Evolutionary conservation across 2,888 invertebrate genomes (phyloP), one percentile per base, ranked within the genome.

Genomic region (Lomographa bimaculata): DNA sequence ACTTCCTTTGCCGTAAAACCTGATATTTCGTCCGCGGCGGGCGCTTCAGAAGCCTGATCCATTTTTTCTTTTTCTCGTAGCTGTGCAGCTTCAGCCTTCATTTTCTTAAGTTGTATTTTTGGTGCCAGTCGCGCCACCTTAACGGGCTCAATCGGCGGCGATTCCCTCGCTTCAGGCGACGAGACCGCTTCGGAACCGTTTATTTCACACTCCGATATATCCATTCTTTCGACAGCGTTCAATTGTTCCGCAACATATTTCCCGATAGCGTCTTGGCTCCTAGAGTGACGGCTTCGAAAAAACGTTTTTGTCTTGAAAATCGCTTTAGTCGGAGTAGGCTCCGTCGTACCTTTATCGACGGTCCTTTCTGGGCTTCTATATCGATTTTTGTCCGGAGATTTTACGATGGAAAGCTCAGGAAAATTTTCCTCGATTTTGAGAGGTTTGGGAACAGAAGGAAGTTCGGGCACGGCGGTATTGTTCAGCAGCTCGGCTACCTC

Each of bases 401-500:
- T 87, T 54, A 75, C 79, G 41, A 86, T 64, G 35, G 86, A 78
- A 62, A 77, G 83, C 67, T 91, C 90, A 60, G 91, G 91, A 79
- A 91, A 84, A 82, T 91, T 91, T 76, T 90, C 90, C 70, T 91
- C 90, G 0, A 87, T 79, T 61, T 84, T 84, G 23, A 91, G 72
- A 11, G 80, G 67, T 50, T 90, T 83, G 4, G 91, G 91, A 2
- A 90, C 76, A 7, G 89, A 79, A 0, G 91, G 91, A 40, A 93
- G 57, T 39, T 90, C 89, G 0, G 93, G 92, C 6, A 92, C 84
- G 7, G 80, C 73, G 0, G 93, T 93, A 59, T 91, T 90, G 52
- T 91, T 91, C 33, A 94, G 81, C 27, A 94, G 67, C 55, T 90
- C 91, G 20, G 92, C 91, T 24, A 93, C 92, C 50, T 92, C 91